Percentiles rank a stretch among this genome's conserved stretches.
phyloP scores from a whole-genome alignment of 92 coral and sea anemone species.

The Paragorgia papillata region DNA sequence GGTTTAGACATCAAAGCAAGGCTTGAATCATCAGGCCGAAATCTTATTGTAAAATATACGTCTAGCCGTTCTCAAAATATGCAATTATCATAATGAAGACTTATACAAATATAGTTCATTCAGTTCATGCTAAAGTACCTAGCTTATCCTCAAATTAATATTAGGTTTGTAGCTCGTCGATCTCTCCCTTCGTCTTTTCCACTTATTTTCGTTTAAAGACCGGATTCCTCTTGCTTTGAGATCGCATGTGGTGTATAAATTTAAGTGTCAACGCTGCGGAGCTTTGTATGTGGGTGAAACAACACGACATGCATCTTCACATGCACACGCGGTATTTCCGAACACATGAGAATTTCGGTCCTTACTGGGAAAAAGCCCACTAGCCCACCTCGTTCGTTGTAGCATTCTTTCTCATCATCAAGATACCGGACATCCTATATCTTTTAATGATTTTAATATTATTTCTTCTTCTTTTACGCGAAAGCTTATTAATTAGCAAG shows the following conservation, averaged over 20 bases:
- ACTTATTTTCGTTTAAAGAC: conserved; percentile 2
- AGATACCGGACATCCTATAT: neutral
- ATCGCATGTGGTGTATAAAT: neutral
- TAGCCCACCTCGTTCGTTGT: neutral
- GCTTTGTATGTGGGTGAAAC: conserved; percentile 6
- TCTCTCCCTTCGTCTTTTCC: neutral
- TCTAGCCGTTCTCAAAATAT: too few species aligned
- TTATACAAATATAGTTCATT: too few species aligned
- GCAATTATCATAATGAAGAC: too few species aligned
- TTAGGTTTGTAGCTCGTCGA: neutral
- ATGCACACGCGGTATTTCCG: neutral
- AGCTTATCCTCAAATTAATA: neutral
- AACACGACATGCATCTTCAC: neutral
- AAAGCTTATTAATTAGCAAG: too few species aligned
- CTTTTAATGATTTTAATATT: neutral
- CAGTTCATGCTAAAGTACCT: too few species aligned
- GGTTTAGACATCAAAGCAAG: too few species aligned
- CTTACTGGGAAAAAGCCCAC: neutral
- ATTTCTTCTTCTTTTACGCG: too few species aligned
- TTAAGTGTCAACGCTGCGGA: neutral
- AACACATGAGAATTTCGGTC: neutral
- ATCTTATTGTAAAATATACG: too few species aligned
- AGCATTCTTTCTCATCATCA: neutral
- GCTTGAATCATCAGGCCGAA: too few species aligned
- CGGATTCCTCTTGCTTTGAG: neutral